A percentile compares a stretch with the other conserved stretches of the same genome.
Conservation (phyloP, 2,113 vertebrate genomes). For the Triplophysa rosa region DNA sequence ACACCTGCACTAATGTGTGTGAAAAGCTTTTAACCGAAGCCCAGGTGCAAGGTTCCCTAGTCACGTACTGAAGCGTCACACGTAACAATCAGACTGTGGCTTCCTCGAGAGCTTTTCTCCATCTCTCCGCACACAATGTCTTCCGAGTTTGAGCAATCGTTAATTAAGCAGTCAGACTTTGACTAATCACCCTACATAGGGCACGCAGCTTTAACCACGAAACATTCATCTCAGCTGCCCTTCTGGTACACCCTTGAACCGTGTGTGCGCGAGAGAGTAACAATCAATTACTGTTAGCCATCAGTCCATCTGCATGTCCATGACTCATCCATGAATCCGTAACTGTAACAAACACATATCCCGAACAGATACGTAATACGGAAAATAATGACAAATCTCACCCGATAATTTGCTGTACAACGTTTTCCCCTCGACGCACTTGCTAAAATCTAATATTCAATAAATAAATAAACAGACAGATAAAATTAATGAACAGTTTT, state of each 20-base stretch:
- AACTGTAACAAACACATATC: slow-evolving; percentile 19
- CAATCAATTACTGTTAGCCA: slow-evolving; percentile 37
- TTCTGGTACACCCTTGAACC: slow-evolving; percentile 64
- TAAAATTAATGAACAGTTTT: slow-evolving; percentile 56
- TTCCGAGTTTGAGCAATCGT: slow-evolving; percentile 66
- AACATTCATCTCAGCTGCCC: slow-evolving; percentile 68
- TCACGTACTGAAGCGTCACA: slow-evolving; percentile 36
- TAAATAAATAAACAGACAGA: slow-evolving; percentile 37
- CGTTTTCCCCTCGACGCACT: neutral
- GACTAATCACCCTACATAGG: slow-evolving; percentile 75
- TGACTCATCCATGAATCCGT: slow-evolving; percentile 48
- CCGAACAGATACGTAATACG: slow-evolving; percentile 34
- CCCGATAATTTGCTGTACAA: neutral
- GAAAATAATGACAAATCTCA: neutral
- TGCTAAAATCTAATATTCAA: slow-evolving; percentile 27
- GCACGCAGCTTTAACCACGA: slow-evolving; percentile 69
- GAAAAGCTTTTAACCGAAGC: neutral
- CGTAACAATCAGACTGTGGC: slow-evolving; percentile 18
- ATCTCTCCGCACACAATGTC: slow-evolving; percentile 59
- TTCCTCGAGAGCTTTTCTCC: slow-evolving; percentile 60
- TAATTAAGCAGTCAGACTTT: slow-evolving; percentile 75
- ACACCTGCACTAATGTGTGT: neutral
- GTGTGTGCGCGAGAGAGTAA: slow-evolving; percentile 32
- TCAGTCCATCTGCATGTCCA: slow-evolving; percentile 39
- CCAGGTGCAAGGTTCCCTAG: neutral